Percentiles rank a stretch among this genome's conserved stretches.
These are phyloP conservation scores for Pachyseris speciosa DNA, from an alignment of 64 coral and sea anemone genomes.

Conservation along the genomic window DNA sequence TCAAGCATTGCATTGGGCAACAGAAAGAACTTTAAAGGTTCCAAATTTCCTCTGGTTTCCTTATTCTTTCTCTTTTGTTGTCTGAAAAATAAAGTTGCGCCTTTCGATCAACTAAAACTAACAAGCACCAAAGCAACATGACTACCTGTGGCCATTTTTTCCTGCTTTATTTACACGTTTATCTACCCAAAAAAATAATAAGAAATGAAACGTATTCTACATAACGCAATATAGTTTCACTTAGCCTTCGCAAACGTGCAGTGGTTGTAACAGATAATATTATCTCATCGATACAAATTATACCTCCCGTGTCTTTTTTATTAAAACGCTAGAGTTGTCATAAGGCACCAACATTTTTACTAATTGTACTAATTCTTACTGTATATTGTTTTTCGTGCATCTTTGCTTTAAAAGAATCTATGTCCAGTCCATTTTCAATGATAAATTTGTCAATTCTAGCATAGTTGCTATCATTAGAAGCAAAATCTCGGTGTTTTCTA, in stretches of 20 bases:
- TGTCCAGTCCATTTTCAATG: background rate
- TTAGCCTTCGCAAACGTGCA: no score
- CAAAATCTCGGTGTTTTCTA: background rate
- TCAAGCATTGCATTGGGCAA: background rate
- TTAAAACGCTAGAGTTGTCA: no score
- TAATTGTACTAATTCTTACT: background rate
- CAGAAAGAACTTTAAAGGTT: background rate
- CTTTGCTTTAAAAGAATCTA: background rate
- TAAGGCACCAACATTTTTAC: background rate
- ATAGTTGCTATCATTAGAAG: conserved; percentile 8
- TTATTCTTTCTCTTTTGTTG: background rate
- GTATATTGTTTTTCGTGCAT: background rate
- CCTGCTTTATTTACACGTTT: background rate
- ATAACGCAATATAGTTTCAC: no score
- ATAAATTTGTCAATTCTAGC: background rate
- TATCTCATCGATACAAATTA: no score
- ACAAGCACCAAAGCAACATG: background rate
- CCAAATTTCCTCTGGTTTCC: background rate
- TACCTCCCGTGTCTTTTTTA: no score
- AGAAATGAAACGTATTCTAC: no score
- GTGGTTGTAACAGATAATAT: no score
- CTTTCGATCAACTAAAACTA: background rate
- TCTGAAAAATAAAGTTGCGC: conserved; percentile 1
- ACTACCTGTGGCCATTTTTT: background rate
- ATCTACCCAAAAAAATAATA: no score